Evolutionary conservation across 2,113 vertebrate species (phyloP), one percentile per base, ranked within the genome.

Genomic region (Asarcornis scutulata): DNA sequence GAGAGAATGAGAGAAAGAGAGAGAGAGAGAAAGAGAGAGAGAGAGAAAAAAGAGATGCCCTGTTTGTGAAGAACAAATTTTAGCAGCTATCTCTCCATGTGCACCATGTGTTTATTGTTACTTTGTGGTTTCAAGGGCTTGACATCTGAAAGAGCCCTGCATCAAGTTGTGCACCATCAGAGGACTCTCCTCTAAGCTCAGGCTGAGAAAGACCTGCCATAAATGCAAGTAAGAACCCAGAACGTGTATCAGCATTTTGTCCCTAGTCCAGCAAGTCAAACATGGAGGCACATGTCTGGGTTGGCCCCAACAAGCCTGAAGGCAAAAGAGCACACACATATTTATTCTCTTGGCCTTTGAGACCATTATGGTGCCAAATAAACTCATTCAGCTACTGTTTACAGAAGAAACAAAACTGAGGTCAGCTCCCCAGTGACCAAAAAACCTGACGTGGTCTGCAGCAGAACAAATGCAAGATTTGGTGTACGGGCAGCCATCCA

Each of bases 331-430:
- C 38, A 73, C 23, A 73, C 3, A 4, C 0, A 0, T 75, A 67
- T 86, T 90, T 93, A 81, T 91, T 86, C 76, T 88, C 46, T 59
- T 77, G 84, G 77, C 32, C 40, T 94, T 77, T 77, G 52, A 85
- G 68, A 82, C 38, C 23, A 27, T 74, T 83, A 31, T 10, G 38
- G 53, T 77, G 79, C 69, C 87, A 94, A 84, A 91, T 67, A 94
- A 96, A 93, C 83, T 93, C 44, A 83, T 44, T 88, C 77, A 87
- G 74, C 64, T 95, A 80, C 88, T 94, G 67, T 95, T 94, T 89
- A 83, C 48, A 90, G 25, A 74, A 86, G 92, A 86, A 95, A 91
- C 82, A 95, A 91, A 93, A 89, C 55, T 67, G 79, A 94, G 77
- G 87, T 83, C 80, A 93, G 42, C 73, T 96, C 83, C 68, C 64